phyloP scores from a whole-genome alignment of 2,113 vertebrate species.

The Hypocryptadius cinnamomeus region DNA sequence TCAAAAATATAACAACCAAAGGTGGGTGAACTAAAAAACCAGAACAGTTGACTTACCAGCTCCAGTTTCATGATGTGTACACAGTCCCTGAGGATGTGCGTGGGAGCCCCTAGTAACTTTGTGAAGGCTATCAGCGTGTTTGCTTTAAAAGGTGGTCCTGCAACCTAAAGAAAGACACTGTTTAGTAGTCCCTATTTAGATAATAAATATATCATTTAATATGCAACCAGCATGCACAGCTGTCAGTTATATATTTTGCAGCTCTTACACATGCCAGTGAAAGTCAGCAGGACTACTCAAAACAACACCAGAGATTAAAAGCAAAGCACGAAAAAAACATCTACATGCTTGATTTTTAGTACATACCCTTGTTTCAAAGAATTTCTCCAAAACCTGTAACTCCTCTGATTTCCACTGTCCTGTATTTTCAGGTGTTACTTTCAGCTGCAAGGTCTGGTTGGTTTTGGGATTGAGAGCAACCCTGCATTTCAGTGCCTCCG shows the following conservation, averaged over 20 bases:
- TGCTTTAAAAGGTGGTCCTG: constrained; percentile 97
- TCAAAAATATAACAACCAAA: neutral
- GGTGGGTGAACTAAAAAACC: neutral
- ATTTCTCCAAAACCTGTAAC: constrained; percentile 95
- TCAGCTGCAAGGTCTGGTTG: constrained; percentile 96
- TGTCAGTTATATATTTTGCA: neutral
- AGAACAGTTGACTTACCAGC: constrained; percentile 74
- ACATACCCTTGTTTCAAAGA: constrained; percentile 95
- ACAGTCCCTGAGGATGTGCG: constrained; percentile 95
- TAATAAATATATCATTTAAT: neutral
- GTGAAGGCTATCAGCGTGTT: constrained; percentile 99
- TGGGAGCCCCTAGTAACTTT: constrained; percentile 92
- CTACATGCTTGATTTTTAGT: neutral
- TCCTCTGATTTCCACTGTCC: constrained; percentile 97
- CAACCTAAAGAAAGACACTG: constrained; percentile 77
- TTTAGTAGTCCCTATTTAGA: neutral
- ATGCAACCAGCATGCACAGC: neutral
- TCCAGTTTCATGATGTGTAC: constrained; percentile 99
- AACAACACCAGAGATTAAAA: neutral
- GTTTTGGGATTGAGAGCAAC: constrained; percentile 97
- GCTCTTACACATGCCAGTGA: neutral
- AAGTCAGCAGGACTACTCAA: neutral
- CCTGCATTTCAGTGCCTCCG: constrained; percentile 92
- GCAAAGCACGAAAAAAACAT: neutral
- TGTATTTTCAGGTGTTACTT: constrained; percentile 95